These are phyloP conservation scores for Neotoma lepida DNA, from an alignment of 2,113 vertebrate species.

Conservation along the genomic window DNA sequence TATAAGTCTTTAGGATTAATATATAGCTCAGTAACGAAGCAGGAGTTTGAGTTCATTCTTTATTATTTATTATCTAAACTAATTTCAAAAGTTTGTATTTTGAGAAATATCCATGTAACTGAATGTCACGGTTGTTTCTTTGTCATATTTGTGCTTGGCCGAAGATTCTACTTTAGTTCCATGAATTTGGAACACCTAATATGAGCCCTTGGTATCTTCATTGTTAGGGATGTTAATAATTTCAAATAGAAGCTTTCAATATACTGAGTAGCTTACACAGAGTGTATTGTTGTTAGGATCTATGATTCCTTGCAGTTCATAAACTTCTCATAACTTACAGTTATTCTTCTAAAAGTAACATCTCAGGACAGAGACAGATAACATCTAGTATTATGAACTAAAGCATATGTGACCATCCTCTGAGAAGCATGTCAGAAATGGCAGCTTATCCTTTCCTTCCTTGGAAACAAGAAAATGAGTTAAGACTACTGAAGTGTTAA, in stretches of 20 bases:
- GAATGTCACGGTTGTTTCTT: conserved; percentile 29
- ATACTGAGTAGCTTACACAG: background rate
- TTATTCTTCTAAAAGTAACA: background rate
- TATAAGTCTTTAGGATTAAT: conserved; percentile 32
- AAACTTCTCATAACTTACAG: conserved; percentile 3
- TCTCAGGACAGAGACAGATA: background rate
- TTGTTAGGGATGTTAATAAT: conserved; percentile 12
- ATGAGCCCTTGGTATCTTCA: conserved; percentile 19
- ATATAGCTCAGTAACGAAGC: conserved; percentile 6
- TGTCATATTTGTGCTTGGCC: conserved; percentile 36
- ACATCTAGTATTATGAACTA: conserved; percentile 11
- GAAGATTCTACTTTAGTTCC: conserved; percentile 45
- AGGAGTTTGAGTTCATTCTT: conserved; percentile 48
- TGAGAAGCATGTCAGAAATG: background rate
- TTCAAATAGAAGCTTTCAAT: conserved; percentile 30
- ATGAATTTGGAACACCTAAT: conserved; percentile 38
- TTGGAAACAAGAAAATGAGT: background rate
- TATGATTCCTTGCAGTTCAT: background rate
- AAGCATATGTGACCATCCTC: background rate
- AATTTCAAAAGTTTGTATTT: conserved; percentile 46
- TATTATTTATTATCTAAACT: too few species aligned
- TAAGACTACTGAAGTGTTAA: background rate
- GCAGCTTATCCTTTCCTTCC: background rate
- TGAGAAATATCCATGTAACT: conserved; percentile 31
- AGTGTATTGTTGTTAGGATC: background rate